These are phyloP conservation scores for Laticauda colubrina DNA, from an alignment of 2,113 vertebrate genomes.

Conservation along the genomic window DNA sequence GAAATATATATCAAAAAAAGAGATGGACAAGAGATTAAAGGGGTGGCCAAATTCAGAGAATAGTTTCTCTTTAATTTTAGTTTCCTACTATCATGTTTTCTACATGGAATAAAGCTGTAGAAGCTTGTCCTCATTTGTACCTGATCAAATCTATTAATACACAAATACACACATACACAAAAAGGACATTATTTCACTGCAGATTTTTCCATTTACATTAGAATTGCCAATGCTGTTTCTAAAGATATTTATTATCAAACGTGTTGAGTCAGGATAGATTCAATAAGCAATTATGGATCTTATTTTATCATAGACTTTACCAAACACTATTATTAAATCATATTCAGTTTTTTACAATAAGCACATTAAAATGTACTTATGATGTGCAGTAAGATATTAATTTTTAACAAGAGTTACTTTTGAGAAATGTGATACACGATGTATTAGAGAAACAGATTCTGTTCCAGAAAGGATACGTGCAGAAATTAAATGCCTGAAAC, in stretches of 20 bases:
- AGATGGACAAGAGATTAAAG: neutral
- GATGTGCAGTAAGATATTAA: neutral
- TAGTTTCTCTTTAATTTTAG: neutral
- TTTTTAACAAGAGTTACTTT: neutral
- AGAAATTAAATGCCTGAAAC: neutral
- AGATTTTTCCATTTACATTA: constrained; percentile 5
- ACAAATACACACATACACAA: neutral
- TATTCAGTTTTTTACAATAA: neutral
- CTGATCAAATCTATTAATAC: neutral
- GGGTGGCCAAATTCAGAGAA: neutral
- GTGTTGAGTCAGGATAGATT: neutral
- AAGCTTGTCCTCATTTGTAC: neutral
- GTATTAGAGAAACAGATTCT: neutral
- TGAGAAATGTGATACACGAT: neutral
- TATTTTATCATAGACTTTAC: neutral
- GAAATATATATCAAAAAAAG: neutral
- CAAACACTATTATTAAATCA: neutral
- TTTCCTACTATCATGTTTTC: neutral
- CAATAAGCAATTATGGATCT: constrained; percentile 10
- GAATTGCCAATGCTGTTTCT: constrained; percentile 9
- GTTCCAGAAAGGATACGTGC: neutral
- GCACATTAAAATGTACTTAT: neutral
- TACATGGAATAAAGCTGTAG: neutral
- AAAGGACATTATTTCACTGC: neutral
- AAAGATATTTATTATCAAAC: neutral